These are phyloP conservation scores for Spisula solida DNA, from an alignment of 2,888 invertebrate genomes.

Conservation along the genomic window DNA sequence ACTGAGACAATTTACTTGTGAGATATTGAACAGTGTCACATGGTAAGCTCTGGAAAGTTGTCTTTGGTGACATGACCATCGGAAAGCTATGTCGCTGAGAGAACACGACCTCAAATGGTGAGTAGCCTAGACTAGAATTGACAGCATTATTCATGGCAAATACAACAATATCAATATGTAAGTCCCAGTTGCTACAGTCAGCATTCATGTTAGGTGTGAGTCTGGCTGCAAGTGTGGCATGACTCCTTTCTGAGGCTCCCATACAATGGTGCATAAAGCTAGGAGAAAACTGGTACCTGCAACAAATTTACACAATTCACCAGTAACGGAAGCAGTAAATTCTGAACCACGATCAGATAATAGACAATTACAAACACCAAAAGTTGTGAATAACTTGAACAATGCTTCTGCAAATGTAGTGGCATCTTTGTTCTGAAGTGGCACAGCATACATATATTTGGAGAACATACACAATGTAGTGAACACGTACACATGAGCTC, in stretches of 20 bases:
- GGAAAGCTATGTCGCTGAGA: constrained; percentile 61
- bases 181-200: constrained; percentile 49
- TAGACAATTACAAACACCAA: constrained; percentile 60
- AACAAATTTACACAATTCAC: constrained; percentile 57
- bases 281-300: constrained; percentile 55
- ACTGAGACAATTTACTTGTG: constrained; percentile 8
- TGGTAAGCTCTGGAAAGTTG: constrained; percentile 5
- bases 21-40: constrained; percentile 28
- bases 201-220: constrained; percentile 61
- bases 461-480: constrained; percentile 66
- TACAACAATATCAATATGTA: constrained; percentile 43
- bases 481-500: constrained; percentile 60
- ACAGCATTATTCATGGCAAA: constrained; percentile 67
- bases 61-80: not conserved
- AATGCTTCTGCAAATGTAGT: constrained; percentile 54
- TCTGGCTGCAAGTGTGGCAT: constrained; percentile 50
- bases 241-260: constrained; percentile 51
- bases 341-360: constrained; percentile 57
- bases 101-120: constrained; percentile 67
- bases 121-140: constrained; percentile 53
- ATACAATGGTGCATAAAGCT: constrained; percentile 58
- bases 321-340: constrained; percentile 51
- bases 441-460: constrained; percentile 52
- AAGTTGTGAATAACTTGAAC: constrained; percentile 52
- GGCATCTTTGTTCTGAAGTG: constrained; percentile 58